Evolutionary conservation across 2,113 vertebrate genomes (phyloP), one percentile per base, ranked within the genome.

Genomic region (Scomber japonicus): DNA sequence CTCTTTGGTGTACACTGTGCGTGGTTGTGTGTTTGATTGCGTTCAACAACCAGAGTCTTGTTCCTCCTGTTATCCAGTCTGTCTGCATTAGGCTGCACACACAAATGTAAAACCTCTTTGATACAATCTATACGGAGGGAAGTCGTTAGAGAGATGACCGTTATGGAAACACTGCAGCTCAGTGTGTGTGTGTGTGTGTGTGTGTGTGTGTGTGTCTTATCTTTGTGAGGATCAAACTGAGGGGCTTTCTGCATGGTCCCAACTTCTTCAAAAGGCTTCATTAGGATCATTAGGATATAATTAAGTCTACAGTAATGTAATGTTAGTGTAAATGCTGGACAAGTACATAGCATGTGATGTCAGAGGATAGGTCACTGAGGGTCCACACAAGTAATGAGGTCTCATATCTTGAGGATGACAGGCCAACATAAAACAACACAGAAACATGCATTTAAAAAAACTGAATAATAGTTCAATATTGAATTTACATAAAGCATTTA

Each of bases 21-120:
- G 12, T 72, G 57, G 63, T 67, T 81, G 77, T 81, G 82, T 80
- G 73, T 85, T 80, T 77, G 30, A 61, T 54, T 81, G 73, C 21
- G 4, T 62, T 71, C 21, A 79, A 81, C 70, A 83, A 78, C 71
- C 8, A 70, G 45, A 63, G 65, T 71, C 75, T 76, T 83, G 87
- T 88, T 85, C 65, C 61, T 86, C 73, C 63, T 78, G 67, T 83
- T 70, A 81, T 65, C 54, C 66, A 78, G 60, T 55, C 67, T 68
- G 56, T 48, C 53, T 35, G 14, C 51, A 44, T 46, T 65, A 14
- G 12, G 12, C 45, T 10, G 30, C 24, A 30, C 27, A 30, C 48
- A 27, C 68, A 53, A 11, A 59, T 49, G 49, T 67, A 21, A 71
- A 66, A 67, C 60, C 60, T 13, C 53, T 48, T 53, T 73, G 81